Evolutionary conservation across 2,888 invertebrate species (phyloP).

Genomic region (Yponomeuta malinellus): DNA sequence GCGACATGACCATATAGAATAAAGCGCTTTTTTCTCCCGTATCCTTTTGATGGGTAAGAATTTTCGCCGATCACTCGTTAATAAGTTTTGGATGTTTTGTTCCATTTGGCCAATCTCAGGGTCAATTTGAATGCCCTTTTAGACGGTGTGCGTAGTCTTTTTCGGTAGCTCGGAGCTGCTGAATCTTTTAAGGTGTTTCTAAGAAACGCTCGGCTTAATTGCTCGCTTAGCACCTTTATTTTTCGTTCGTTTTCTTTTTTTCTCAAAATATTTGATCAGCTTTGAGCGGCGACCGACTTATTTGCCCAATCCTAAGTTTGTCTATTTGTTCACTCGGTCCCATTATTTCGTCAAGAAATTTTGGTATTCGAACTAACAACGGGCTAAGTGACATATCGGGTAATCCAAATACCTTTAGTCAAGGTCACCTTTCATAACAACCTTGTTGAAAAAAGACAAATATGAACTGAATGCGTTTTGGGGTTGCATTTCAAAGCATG

Average conservation of each 20-base stretch:
- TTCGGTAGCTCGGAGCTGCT: conserved; percentile 38
- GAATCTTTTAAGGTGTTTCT: conserved; percentile 33
- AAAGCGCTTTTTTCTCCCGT: conserved; percentile 27
- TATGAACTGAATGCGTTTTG: conserved; percentile 1
- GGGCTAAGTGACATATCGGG: conserved; percentile 31
- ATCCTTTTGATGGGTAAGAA: conserved; percentile 36
- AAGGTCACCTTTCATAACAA: background rate
- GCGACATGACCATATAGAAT: conserved; percentile 27
- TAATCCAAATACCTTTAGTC: conserved; percentile 18
- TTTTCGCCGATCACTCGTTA: conserved; percentile 36
- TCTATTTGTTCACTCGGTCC: conserved; percentile 15
- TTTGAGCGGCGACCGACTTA: conserved; percentile 18
- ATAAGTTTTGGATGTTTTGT: conserved; percentile 36
- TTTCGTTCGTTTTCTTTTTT: conserved; percentile 19
- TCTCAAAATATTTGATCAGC: conserved; percentile 24
- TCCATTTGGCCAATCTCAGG: conserved; percentile 42
- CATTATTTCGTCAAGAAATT: conserved; percentile 31
- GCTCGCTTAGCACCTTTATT: conserved; percentile 23
- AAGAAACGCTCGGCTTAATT: conserved; percentile 38
- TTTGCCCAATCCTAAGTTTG: conserved; percentile 22
- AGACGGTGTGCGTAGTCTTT: conserved; percentile 32
- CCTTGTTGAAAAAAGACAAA: conserved; percentile 1
- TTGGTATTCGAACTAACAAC: conserved; percentile 31
- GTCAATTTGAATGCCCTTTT: conserved; percentile 49
- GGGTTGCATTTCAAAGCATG: background rate